A percentile compares a stretch with the other conserved stretches of the same genome.
phyloP scores from a whole-genome alignment of 2,797 vertebrate genomes.

The Fistularia commersonii region DNA sequence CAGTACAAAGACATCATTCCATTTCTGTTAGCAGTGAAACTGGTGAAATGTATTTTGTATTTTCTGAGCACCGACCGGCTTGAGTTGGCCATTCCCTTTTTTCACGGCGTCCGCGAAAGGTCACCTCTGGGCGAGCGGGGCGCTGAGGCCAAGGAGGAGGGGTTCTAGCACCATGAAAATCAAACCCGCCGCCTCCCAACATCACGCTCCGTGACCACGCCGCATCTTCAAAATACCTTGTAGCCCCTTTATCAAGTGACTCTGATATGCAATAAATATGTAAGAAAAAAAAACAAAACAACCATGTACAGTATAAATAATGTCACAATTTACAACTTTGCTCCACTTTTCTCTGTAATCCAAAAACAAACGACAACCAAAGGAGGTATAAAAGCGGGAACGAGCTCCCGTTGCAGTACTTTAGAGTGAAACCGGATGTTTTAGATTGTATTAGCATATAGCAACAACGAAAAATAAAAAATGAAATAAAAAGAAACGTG shows the following conservation, averaged over 20 bases:
- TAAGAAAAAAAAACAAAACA: slow-evolving; percentile 53
- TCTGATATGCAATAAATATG: slow-evolving; percentile 82
- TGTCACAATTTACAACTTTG: slow-evolving; percentile 75
- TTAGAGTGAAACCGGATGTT: slow-evolving; percentile 43
- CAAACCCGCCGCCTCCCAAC: slow-evolving; percentile 63
- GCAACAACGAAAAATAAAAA: slow-evolving; percentile 52
- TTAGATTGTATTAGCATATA: slow-evolving; percentile 45
- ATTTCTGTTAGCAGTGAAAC: slow-evolving; percentile 55
- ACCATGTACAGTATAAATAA: slow-evolving; percentile 81
- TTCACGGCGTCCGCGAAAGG: slow-evolving; percentile 49
- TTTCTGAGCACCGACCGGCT: slow-evolving; percentile 76
- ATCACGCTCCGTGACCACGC: slow-evolving; percentile 62
- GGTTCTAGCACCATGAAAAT: slow-evolving; percentile 76
- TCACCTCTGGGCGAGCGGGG: slow-evolving; percentile 56
- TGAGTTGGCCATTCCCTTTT: slow-evolving; percentile 59
- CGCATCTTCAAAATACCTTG: slow-evolving; percentile 73
- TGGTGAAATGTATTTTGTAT: slow-evolving; percentile 53
- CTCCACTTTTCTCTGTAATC: slow-evolving; percentile 51
- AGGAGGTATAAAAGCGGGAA: slow-evolving; percentile 72
- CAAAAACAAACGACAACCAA: slow-evolving; percentile 57
- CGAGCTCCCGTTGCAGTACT: slow-evolving; percentile 58
- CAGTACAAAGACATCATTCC: slow-evolving; percentile 80
- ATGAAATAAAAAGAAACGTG: slow-evolving; percentile 20
- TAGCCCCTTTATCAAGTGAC: slow-evolving; percentile 66
- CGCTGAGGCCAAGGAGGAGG: slow-evolving; percentile 64